phyloP scores from a whole-genome alignment of 2,888 invertebrate species.

The Apotomis betuletana region DNA sequence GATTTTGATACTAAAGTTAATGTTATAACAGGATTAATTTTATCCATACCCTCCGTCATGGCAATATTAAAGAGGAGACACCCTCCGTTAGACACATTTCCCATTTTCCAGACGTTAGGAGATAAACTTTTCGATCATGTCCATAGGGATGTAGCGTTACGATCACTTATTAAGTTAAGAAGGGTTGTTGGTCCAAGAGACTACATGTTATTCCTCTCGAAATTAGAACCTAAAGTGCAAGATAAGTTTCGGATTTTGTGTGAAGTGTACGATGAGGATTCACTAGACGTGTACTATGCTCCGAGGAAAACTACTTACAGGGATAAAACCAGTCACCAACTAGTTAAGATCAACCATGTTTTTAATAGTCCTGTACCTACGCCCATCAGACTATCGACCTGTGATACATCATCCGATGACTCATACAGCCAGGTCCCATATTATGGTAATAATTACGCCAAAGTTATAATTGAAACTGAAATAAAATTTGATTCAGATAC shows the following conservation, averaged over 20 bases:
- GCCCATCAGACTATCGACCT: slow-evolving; percentile 66
- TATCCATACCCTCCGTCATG: slow-evolving; percentile 86
- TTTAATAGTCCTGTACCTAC: slow-evolving; percentile 61
- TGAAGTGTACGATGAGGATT: slow-evolving; percentile 77
- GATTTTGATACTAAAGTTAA: slow-evolving; percentile 80
- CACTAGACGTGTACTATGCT: slow-evolving; percentile 76
- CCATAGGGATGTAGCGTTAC: slow-evolving; percentile 87
- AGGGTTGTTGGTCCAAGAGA: slow-evolving; percentile 86
- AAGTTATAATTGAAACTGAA: slow-evolving; percentile 92
- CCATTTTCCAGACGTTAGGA: slow-evolving; percentile 80
- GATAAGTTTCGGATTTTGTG: slow-evolving; percentile 77
- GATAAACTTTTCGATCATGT: slow-evolving; percentile 80
- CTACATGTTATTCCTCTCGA: slow-evolving; percentile 84
- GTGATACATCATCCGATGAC: slow-evolving; percentile 85
- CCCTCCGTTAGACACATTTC: slow-evolving; percentile 75
- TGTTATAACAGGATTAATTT: slow-evolving; percentile 86
- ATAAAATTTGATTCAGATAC: slow-evolving; percentile 91
- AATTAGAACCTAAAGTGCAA: slow-evolving; percentile 75
- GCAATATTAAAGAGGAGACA: slow-evolving; percentile 81
- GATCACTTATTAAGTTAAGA: slow-evolving; percentile 87
- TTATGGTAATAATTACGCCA: slow-evolving; percentile 80
- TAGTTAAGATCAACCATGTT: slow-evolving; percentile 70
- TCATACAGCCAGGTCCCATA: slow-evolving; percentile 75
- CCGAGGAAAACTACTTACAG: slow-evolving; percentile 64
- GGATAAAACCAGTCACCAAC: slow-evolving; percentile 60